A percentile compares a stretch with the other conserved stretches of the same genome.
Evolutionary conservation across 2,797 vertebrate genomes (phyloP).

Genomic region (Manis javanica): DNA sequence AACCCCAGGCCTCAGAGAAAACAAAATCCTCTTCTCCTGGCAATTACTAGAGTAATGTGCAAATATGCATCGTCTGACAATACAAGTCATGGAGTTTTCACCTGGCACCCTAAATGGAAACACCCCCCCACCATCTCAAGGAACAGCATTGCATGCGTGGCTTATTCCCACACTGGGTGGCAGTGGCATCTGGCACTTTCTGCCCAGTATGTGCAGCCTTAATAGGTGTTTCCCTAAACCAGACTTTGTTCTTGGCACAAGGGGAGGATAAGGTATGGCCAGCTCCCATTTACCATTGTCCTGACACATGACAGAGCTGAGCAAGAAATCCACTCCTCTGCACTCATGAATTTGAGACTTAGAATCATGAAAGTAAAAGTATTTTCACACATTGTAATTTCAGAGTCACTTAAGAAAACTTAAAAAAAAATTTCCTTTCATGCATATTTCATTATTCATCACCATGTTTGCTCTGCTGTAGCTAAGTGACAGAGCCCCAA

Average conservation of each 20-base stretch:
- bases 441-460: constrained; percentile 1
- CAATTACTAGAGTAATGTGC: background rate
- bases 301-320: no score
- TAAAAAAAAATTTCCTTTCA: background rate
- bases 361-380: background rate
- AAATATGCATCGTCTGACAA: background rate
- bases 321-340: background rate
- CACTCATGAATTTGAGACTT: background rate
- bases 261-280: no score
- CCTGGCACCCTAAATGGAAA: background rate
- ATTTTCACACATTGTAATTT: background rate
- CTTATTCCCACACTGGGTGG: background rate
- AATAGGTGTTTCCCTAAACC: no score
- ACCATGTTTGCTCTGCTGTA: background rate
- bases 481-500: background rate
- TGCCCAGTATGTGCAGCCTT: background rate
- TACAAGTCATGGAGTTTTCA: background rate
- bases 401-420: constrained; percentile 7
- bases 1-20: background rate
- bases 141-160: background rate
- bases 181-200: background rate
- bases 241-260: background rate
- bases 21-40: background rate
- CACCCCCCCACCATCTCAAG: background rate
- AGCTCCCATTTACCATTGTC: no score